A percentile compares a stretch with the other conserved stretches of the same genome.
Evolutionary conservation across 2,113 vertebrate species (phyloP).

Genomic region (Caranx melampygus): DNA sequence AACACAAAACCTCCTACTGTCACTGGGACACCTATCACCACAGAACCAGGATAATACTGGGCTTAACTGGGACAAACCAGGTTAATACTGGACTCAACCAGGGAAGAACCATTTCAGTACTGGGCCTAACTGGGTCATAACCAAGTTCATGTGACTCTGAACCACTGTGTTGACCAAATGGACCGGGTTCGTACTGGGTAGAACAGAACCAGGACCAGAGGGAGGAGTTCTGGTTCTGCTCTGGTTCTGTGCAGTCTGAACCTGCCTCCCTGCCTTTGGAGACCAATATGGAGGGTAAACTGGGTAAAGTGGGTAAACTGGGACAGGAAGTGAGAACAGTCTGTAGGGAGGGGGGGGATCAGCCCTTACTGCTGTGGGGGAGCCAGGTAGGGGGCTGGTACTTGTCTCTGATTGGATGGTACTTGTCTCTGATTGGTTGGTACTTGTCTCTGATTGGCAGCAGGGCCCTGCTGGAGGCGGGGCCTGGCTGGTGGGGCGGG

Average conservation of each 20-base stretch:
- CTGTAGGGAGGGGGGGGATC: constrained; percentile 13
- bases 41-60: constrained; percentile 7
- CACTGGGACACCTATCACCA: constrained; percentile 38
- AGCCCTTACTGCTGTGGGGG: constrained; percentile 92
- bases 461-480: constrained; percentile 64
- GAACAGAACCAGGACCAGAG: no score
- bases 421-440: constrained; percentile 81
- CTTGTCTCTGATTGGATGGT: constrained; percentile 82
- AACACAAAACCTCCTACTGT: constrained; percentile 43
- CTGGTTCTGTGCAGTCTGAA: constrained; percentile 1
- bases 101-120: not conserved
- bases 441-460: constrained; percentile 81
- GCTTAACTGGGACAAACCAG: constrained; percentile 4
- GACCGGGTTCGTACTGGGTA: no score
- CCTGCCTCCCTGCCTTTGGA: not conserved
- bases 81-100: not conserved
- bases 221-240: no score
- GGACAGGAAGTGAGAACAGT: not conserved
- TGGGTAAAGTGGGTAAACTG: not conserved
- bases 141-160: not conserved
- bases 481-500: constrained; percentile 52
- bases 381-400: constrained; percentile 84
- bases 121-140: not conserved
- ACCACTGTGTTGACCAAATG: no score
- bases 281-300: not conserved